A percentile compares a stretch with the other conserved stretches of the same genome.
Evolutionary conservation across 2,888 invertebrate species (phyloP).

Genomic region (Scaptomyza parva): DNA sequence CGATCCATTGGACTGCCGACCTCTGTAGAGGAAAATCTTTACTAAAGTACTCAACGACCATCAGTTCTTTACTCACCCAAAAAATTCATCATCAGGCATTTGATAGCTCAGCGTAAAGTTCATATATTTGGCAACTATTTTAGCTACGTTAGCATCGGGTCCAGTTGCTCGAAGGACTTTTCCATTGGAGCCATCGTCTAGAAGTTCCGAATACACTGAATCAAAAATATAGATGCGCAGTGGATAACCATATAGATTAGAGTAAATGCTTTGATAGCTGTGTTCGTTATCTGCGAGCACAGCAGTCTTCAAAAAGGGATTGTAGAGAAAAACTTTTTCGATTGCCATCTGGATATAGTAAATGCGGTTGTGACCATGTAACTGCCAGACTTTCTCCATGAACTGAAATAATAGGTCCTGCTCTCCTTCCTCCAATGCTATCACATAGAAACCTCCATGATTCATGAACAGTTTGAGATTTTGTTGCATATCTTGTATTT

Average conservation of each 20-base stretch:
- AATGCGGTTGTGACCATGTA: slow-evolving; percentile 66
- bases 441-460: slow-evolving; percentile 49
- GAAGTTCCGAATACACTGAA: slow-evolving; percentile 77
- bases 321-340: slow-evolving; percentile 62
- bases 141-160: slow-evolving; percentile 79
- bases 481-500: slow-evolving; percentile 20
- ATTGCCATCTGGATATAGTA: slow-evolving; percentile 62
- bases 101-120: slow-evolving; percentile 76
- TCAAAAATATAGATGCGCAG: slow-evolving; percentile 81
- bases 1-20: slow-evolving; percentile 81
- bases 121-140: slow-evolving; percentile 70
- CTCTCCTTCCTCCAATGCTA: slow-evolving; percentile 36
- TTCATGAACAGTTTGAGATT: slow-evolving; percentile 4
- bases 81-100: slow-evolving; percentile 78
- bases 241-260: slow-evolving; percentile 81
- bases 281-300: slow-evolving; percentile 31
- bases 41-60: background rate
- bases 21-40: slow-evolving; percentile 58
- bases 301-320: slow-evolving; percentile 68
- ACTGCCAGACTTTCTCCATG: slow-evolving; percentile 66
- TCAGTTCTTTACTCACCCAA: slow-evolving; percentile 73
- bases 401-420: slow-evolving; percentile 36
- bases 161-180: slow-evolving; percentile 63
- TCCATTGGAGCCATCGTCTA: slow-evolving; percentile 46
- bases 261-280: slow-evolving; percentile 43